Evolutionary conservation across 2,888 invertebrate species (phyloP), one percentile per base, ranked within the genome.

Genomic region (Rotaria macrura): DNA sequence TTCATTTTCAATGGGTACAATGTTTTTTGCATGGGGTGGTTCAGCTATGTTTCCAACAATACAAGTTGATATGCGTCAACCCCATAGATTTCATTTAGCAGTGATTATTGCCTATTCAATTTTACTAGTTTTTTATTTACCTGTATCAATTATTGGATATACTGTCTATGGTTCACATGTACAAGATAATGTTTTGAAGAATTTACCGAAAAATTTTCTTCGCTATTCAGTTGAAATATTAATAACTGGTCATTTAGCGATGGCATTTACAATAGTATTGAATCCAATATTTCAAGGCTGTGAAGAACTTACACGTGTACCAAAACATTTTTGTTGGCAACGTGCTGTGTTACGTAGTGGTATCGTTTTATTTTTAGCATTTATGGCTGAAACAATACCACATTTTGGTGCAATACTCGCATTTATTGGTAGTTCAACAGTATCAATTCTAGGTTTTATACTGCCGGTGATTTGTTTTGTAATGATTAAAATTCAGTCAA

Each of bases 21-120:
- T 94, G 86, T 91, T 94, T 89, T 94, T 94, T 89, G 92, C 94
- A 0, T 94, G 94, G 89, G 94, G 94, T 10, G 94, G 94, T 5
- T 94, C 94, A 12, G 93, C 94, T 0, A 93, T 94, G 89, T 92
- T 96, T 89, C 93, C 96, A 87, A 96, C 96, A 0, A 94, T 96
- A 84, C 96, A 96, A 92, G 94, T 95, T 87, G 96, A 96, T 90
- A 96, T 96, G 96, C 93, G 93, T 87, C 93, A 94, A 87, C 94
- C 94, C 87, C 91, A 92, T 2, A 93, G 94, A 88, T 93, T 96
- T 87, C 93, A 93, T 88, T 92, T 92, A 88, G 94, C 95, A 0
- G 93, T 95, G 0, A 88, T 94, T 3, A 91, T 93, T 20, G 94
- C 94, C 20, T 95, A 95, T 90, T 86, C 83, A 88, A 91, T 88